Evolutionary conservation across 2,113 vertebrate species (phyloP).

Genomic region (Edolisoma coerulescens): DNA sequence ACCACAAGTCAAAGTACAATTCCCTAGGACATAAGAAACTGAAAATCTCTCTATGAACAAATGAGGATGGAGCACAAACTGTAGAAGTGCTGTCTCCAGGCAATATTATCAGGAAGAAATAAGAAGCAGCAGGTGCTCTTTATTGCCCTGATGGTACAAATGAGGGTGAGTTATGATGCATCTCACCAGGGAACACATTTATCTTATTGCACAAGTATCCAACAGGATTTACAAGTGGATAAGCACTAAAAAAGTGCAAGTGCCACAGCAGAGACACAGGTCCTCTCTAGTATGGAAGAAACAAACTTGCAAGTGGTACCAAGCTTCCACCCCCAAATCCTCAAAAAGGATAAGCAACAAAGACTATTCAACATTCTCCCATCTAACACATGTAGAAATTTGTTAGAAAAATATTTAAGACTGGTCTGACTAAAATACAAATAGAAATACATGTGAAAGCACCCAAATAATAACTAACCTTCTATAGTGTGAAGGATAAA

Average conservation of each 20-base stretch:
- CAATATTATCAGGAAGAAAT: neutral
- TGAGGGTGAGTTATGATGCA: neutral
- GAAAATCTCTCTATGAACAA: neutral
- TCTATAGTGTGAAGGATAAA: neutral
- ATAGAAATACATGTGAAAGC: neutral
- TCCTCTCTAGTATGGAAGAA: neutral
- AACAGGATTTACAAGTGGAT: neutral
- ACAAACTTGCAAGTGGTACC: neutral
- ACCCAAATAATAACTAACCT: neutral
- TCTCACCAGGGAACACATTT: neutral
- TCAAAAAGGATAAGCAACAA: neutral
- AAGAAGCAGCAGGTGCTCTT: neutral
- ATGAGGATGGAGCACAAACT: neutral
- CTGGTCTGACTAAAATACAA: neutral
- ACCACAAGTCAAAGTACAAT: neutral
- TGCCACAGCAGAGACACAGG: neutral
- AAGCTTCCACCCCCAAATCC: neutral
- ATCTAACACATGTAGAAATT: accelerated
- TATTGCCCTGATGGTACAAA: neutral
- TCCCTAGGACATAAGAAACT: neutral
- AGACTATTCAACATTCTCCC: neutral
- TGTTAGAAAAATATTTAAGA: neutral
- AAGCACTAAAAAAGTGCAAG: neutral
- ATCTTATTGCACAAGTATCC: neutral
- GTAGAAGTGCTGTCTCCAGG: neutral